Conservation (phyloP, 2,113 vertebrate genomes). For the Cephalopterus ornatus region DNA sequence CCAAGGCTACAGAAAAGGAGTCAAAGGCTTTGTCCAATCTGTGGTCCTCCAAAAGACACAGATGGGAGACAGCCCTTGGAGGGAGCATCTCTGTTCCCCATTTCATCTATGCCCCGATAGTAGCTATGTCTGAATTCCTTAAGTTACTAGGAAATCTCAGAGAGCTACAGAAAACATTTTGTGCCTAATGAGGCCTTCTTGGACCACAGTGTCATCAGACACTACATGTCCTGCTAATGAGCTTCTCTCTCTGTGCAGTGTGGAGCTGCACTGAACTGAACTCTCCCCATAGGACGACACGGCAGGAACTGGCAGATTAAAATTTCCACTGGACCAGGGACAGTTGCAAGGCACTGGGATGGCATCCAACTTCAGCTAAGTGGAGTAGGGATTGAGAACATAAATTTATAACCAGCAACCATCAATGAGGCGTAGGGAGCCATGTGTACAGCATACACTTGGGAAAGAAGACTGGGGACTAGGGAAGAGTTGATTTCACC, state of each 20-base stretch:
- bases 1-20: background rate
- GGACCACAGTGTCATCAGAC: conserved; percentile 55
- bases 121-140: conserved; percentile 33
- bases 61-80: background rate
- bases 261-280: conserved; percentile 26
- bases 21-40: background rate
- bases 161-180: conserved; percentile 45
- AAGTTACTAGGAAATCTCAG: conserved; percentile 41
- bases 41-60: background rate
- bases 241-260: conserved; percentile 51
- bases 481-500: background rate
- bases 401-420: conserved; percentile 55
- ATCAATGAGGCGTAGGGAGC: conserved; percentile 54
- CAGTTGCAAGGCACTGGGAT: conserved; percentile 59
- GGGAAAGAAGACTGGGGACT: conserved; percentile 1
- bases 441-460: conserved; percentile 21
- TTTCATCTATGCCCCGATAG: background rate
- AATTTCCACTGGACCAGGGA: conserved; percentile 64
- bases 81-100: background rate
- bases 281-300: conserved; percentile 13
- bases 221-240: conserved; percentile 60
- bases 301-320: conserved; percentile 55
- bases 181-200: conserved; percentile 68
- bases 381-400: conserved; percentile 24
- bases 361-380: conserved; percentile 57